Base-by-base conservation (phyloP, 1,140 invertebrate genomes). In the Drosophila funebris region DNA sequence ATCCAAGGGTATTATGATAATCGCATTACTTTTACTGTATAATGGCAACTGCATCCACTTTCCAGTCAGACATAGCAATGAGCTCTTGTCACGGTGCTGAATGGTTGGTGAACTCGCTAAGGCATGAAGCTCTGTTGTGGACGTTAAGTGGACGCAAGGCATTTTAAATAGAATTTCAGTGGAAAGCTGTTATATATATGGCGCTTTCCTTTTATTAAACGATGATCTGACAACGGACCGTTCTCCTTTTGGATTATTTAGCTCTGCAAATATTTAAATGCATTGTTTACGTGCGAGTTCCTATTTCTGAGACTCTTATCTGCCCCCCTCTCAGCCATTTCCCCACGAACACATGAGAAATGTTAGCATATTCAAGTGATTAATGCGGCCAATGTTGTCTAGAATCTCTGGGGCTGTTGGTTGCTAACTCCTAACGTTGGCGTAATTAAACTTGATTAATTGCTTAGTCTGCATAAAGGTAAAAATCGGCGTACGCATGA, bases 371-470 rank as follows among this genome's bases (percentile, higher is more conserved):
- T 88, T 88, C 74, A 37, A 73, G 82, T 87, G 82, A 87, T 87
- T 87, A 87, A 87, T 88, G 82, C 82, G 39, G 56, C 71, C 77
- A 63, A 46, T 69, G 44, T 76, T 73, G 46, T 39, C 81, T 62
- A 31, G 54, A 68, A 71, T 75, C 73, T 13, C 64, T 57, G 27
- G 56, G 67, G 20, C 24, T 48, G 5, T 22, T 48, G 41, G 57
- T 37, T 57, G 60, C 68, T 76, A 46, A 37, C 67, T 60, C 36
- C 44, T 43, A 64, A 63, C 58, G 52, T 62, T 67, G 61, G 53
- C 66, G 83, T 87, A 87, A 87, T 87, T 87, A 87, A 88, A 87
- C 83, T 87, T 87, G 82, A 87, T 87, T 87, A 87, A 87, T 87
- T 88, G 83, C 78, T 58, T 75, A 87, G 78, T 76, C 83, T 76